A percentile compares a stretch with the other conserved stretches of the same genome.
Conservation (phyloP, 2,113 vertebrate genomes). For the Hemiprocne comata region DNA sequence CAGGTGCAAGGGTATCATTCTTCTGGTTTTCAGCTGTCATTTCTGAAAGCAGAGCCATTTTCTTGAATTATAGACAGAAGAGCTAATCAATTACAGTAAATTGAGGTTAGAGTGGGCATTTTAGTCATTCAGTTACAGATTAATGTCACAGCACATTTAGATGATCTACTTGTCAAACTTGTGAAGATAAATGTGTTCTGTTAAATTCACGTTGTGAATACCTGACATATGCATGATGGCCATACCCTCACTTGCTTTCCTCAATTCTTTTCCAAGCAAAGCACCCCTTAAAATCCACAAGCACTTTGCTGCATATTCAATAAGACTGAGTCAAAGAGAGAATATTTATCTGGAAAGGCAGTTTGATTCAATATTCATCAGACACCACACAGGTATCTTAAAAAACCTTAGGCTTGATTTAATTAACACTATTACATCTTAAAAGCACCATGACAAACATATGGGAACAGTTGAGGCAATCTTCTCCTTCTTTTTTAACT, state of each 20-base stretch:
- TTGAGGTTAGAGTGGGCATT: slow-evolving; percentile 9
- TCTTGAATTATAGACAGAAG: not conserved
- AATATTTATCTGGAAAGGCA: not conserved
- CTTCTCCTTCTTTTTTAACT: not conserved
- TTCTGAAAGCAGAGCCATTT: not conserved
- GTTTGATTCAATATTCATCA: not conserved
- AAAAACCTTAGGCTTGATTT: not conserved
- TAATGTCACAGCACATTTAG: not conserved
- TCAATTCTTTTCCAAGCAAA: not conserved
- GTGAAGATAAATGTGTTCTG: not conserved
- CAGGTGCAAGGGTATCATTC: not conserved
- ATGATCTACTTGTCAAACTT: not conserved
- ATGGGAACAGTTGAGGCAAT: not conserved
- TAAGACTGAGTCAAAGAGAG: not conserved
- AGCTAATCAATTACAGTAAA: slow-evolving; percentile 21
- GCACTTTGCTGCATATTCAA: rapidly evolving
- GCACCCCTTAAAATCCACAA: not conserved
- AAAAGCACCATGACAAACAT: not conserved
- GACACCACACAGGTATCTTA: not conserved
- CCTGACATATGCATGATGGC: not conserved
- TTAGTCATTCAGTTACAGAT: not conserved
- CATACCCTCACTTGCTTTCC: not conserved
- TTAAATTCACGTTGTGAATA: not conserved
- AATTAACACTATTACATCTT: not conserved
- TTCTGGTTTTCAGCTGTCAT: not conserved